phyloP scores from a whole-genome alignment of 53 echinoderm and acorn worm species.

The Luidia sarsii region DNA sequence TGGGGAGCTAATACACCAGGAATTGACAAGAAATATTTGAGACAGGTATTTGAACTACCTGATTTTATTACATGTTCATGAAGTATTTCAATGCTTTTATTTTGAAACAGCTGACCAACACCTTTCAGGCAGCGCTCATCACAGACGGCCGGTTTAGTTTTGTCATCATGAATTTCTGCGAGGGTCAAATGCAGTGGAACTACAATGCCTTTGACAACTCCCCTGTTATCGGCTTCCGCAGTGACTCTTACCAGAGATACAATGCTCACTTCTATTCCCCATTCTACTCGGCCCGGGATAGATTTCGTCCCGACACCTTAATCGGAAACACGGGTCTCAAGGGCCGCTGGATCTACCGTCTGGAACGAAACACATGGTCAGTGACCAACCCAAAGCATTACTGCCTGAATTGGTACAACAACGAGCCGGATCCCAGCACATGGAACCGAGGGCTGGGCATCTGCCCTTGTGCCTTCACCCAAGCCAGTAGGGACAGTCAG shows the following conservation, averaged over 20 bases:
- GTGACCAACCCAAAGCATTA: constrained; percentile 30
- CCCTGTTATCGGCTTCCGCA: constrained; percentile 25
- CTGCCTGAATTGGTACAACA: constrained; percentile 38
- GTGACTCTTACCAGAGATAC: constrained; percentile 1
- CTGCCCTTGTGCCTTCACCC: constrained; percentile 52
- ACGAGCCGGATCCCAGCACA: constrained; percentile 28
- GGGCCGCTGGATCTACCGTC: constrained; percentile 40
- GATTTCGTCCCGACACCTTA: constrained; percentile 29
- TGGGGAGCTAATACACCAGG: too few species aligned
- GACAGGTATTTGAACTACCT: too few species aligned
- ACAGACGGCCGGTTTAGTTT: constrained; percentile 42
- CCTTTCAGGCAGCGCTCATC: constrained; percentile 47
- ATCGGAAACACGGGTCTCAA: constrained; percentile 39
- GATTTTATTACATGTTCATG: too few species aligned
- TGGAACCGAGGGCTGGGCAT: constrained; percentile 46
- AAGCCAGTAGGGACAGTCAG: constrained; percentile 35
- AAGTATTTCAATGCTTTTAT: too few species aligned
- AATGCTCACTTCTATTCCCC: constrained; percentile 21
- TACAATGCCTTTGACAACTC: constrained; percentile 7
- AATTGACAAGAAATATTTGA: too few species aligned
- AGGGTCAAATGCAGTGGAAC: constrained; percentile 48
- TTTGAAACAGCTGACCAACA: constrained; percentile 23
- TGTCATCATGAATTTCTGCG: constrained; percentile 38
- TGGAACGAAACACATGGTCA: constrained; percentile 31
- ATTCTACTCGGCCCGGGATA: constrained; percentile 1